Base-by-base conservation (phyloP, 37 sponge, comb jelly and placozoan genomes). In the Tethya wilhelma region DNA sequence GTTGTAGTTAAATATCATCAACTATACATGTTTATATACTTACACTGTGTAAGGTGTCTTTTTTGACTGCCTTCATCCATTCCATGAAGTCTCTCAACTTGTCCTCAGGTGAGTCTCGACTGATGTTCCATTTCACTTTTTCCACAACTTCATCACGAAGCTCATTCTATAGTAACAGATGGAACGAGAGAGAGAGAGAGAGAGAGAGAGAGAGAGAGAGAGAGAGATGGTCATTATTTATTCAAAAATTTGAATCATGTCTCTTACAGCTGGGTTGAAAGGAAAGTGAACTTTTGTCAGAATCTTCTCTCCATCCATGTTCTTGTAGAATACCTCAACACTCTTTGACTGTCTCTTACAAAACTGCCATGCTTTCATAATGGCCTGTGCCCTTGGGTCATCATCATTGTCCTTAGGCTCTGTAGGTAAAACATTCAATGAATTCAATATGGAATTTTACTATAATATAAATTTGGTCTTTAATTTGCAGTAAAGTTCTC, bases 71-170 rank as follows among this genome's bases (percentile, higher is more conserved):
- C 64, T 79, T 64, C 77, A 86, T 83, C 90, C 90, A 92, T 19
- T 92, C 81, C 22, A 92, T 63, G 37, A 92, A 89, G 45, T 92
- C 96, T n/a, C 96, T 67, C 45, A 92, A 80, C 59, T 95, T 95
- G 80, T 95, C 90, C 40, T 86, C 86, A 32, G 89, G 78, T 31
- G 88, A 87, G 56, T 90, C 91, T 19, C 95, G 67, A 59, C 71
- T 77, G 19, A 95, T 72, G 31, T 66, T 82, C 92, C 92, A 95
- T 46, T 88, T 91, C 39, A 95, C 86, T 8, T 60, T 60, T n/a
- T 60, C 63, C 7, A 60, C 28, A 17, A 60, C 63, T 26, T 60
- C 63, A 8, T 60, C 63, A 26, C 63, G 63, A 26, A 60, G 63
- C 63, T 60, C 63, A 60, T 60, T 17, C 63, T 60, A 26, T n/a